Evolutionary conservation across 2,113 vertebrate genomes (phyloP).

Genomic region (Etheostoma spectabile): DNA sequence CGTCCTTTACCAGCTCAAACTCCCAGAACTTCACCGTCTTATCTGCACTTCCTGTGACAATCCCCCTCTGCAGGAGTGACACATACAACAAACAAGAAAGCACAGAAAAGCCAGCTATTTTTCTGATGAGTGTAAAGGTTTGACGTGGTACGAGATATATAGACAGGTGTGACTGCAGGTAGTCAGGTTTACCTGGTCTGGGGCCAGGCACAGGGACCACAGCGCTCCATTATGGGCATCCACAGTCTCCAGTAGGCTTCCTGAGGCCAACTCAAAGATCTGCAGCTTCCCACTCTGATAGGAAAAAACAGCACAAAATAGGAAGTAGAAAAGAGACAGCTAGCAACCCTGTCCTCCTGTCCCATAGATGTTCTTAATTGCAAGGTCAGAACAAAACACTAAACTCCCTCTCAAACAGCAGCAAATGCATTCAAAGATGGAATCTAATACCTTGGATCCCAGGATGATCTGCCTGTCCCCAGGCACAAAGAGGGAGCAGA

Average conservation of each 20-base stretch:
- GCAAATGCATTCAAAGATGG: neutral
- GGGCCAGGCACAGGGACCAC: slow-evolving; percentile 93
- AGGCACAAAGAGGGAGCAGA: slow-evolving; percentile 95
- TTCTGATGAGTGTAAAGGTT: neutral
- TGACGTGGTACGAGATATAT: too few species aligned
- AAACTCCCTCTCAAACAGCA: neutral
- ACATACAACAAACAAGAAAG: neutral
- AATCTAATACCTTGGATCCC: slow-evolving; percentile 92
- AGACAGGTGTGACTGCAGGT: neutral
- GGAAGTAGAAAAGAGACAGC: neutral
- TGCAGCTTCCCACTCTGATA: slow-evolving; percentile 92
- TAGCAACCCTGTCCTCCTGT: neutral
- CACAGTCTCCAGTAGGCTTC: slow-evolving; percentile 87
- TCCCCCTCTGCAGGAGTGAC: slow-evolving; percentile 85
- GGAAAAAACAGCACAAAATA: neutral
- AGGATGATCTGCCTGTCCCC: slow-evolving; percentile 95
- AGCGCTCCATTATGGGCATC: slow-evolving; percentile 89
- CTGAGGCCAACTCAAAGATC: slow-evolving; percentile 95
- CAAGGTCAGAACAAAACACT: neutral
- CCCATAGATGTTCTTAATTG: neutral
- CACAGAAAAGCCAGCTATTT: too few species aligned
- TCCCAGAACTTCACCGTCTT: slow-evolving; percentile 98
- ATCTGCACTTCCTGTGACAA: slow-evolving; percentile 94
- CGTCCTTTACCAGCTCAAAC: slow-evolving; percentile 94
- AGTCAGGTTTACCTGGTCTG: slow-evolving; percentile 91